Base-by-base conservation (phyloP, 2,888 invertebrate genomes). In the Epiblema foenella region DNA sequence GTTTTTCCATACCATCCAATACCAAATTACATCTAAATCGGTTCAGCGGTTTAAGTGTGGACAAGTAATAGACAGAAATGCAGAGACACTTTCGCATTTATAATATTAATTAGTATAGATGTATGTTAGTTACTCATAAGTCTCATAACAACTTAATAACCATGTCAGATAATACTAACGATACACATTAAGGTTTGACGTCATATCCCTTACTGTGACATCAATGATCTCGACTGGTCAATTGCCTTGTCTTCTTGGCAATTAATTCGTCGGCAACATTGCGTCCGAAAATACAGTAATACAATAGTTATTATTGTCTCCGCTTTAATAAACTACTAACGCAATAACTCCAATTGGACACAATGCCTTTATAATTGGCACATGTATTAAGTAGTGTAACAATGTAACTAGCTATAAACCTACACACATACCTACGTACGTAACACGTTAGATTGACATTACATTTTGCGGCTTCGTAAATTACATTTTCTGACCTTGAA, bases 201-300 rank as follows among this genome's bases (percentile, higher is more conserved):
- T 70, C 66, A 71, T 56, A 2, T 11, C 20, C 42, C 29, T 49
- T 24, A 69, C 39, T 54, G 68, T 69, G 74, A 73, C 66, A 71
- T 66, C 65, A 62, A 68, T 74, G 68, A 73, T 72, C 66, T 64
- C 20, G 51, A 66, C 62, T 58, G 73, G 73, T 66, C 74, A 74
- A 74, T 76, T 76, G 72, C 73, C 69, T 73, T 72, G 66, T 59
- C 54, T 52, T 18, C 24, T 52, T 70, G 60, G 15, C 46, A 20
- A 46, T 24, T 65, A 72, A 65, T 60, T 72, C 42, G 20, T 60
- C 54, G 12, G 20, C 15, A 24, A 66, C 42, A 54, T 18, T 60
- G 60, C 46, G 60, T 66, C 60, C 70, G 60, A 66, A 62, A 62
- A 67, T 71, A n/a, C n/a, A 71, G 24, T 24, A 24, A 24, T 39